These are phyloP conservation scores for Bambusicola thoracicus DNA, from an alignment of 2,113 vertebrate species.

Conservation along the genomic window DNA sequence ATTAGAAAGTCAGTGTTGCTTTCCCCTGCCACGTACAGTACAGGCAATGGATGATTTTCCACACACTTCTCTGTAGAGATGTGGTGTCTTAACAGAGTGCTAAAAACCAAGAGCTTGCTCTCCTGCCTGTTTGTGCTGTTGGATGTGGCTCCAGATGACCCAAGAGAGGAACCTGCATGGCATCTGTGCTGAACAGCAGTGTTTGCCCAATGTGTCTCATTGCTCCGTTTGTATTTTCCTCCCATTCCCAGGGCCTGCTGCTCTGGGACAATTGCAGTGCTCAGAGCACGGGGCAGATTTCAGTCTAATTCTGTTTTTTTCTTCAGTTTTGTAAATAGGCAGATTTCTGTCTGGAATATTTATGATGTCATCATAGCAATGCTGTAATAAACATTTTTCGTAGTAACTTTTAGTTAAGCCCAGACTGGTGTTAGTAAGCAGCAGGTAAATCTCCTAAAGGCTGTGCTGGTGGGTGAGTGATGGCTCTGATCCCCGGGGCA, in stretches of 20 bases:
- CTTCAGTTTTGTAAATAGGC: background rate
- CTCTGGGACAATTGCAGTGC: background rate
- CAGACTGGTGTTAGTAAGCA: background rate
- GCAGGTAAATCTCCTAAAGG: background rate
- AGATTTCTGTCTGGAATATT: background rate
- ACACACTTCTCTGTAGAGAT: fast-evolving
- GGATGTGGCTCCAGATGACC: background rate
- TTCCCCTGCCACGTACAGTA: background rate
- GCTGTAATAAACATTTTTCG: background rate
- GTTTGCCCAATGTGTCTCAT: background rate
- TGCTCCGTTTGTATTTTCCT: background rate
- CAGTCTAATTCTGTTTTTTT: background rate
- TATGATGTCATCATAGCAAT: background rate
- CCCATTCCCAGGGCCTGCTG: background rate
- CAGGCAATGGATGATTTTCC: background rate
- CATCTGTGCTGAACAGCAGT: background rate
- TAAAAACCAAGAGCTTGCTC: background rate
- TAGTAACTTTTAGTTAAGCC: background rate
- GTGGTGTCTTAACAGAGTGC: background rate
- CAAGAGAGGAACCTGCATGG: background rate
- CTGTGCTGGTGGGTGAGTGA: background rate
- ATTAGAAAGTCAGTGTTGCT: background rate
- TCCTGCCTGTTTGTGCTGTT: background rate
- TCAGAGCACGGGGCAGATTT: background rate
- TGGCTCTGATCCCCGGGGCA: background rate